Evolutionary conservation across 2,113 vertebrate species (phyloP).

Genomic region (Neomonachus schauinslandi): DNA sequence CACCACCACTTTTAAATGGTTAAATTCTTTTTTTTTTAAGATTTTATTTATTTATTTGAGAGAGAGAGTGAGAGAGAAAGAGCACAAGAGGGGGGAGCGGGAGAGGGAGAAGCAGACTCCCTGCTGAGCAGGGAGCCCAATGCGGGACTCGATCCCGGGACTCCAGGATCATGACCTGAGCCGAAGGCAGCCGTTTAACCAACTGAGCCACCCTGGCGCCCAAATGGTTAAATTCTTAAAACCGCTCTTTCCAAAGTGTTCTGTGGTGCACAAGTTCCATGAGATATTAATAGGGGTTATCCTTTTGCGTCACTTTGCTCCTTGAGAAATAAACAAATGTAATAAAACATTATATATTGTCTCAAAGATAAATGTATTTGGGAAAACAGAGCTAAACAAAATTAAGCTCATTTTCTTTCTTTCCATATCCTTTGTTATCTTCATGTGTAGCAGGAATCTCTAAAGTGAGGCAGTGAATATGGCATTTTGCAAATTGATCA

Average conservation of each 20-base stretch:
- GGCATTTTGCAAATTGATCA: neutral
- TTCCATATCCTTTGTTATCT: neutral
- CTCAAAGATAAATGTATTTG: neutral
- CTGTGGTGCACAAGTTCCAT: neutral
- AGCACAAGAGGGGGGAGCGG: no score
- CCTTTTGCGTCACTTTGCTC: neutral
- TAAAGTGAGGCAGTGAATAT: neutral
- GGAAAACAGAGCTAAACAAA: neutral
- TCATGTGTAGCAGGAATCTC: neutral
- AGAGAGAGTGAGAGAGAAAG: no score
- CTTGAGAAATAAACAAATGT: constrained; percentile 19
- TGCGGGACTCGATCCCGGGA: no score
- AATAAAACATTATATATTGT: neutral
- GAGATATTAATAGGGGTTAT: neutral
- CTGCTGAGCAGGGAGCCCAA: no score
- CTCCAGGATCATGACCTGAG: no score
- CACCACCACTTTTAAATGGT: neutral
- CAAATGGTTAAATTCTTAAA: neutral
- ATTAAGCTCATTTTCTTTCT: neutral
- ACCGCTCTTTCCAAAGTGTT: neutral
- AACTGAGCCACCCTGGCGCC: no score
- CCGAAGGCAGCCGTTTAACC: no score
- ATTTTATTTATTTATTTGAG: no score
- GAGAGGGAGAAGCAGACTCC: no score
- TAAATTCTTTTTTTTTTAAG: neutral